A percentile compares a stretch with the other conserved stretches of the same genome.
These are phyloP conservation scores for Clarias magur DNA, from an alignment of 2,113 vertebrate genomes.

Conservation along the genomic window DNA sequence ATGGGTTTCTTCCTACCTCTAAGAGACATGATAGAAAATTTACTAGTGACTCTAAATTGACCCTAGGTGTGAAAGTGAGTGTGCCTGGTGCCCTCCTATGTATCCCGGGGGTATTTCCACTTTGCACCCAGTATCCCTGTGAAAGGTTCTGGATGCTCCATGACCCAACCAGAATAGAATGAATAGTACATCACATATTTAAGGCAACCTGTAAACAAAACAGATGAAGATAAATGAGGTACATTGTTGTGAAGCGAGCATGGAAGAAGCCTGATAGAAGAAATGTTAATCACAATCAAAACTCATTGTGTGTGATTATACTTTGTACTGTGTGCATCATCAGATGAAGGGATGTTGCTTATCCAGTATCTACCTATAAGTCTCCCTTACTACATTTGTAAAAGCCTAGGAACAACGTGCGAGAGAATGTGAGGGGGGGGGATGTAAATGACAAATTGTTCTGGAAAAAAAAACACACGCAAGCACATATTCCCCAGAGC, in stretches of 20 bases:
- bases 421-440: background rate
- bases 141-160: background rate
- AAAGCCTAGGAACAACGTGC: background rate
- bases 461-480: conserved; percentile 16
- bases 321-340: background rate
- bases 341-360: background rate
- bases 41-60: background rate
- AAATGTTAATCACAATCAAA: conserved; percentile 8
- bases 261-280: background rate
- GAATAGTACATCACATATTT: background rate
- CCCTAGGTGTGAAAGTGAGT: background rate
- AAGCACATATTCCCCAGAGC: conserved; percentile 8
- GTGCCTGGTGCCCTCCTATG: background rate
- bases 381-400: background rate
- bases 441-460: background rate
- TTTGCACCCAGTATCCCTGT: background rate
- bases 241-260: background rate
- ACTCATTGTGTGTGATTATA: conserved; percentile 14
- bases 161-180: background rate
- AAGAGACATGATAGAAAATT: background rate
- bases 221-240: background rate
- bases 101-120: background rate
- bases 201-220: background rate
- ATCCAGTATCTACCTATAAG: background rate
- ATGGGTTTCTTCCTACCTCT: background rate